Evolutionary conservation across 2,888 invertebrate species (phyloP).

Genomic region (Drosophila parthenogenetica): DNA sequence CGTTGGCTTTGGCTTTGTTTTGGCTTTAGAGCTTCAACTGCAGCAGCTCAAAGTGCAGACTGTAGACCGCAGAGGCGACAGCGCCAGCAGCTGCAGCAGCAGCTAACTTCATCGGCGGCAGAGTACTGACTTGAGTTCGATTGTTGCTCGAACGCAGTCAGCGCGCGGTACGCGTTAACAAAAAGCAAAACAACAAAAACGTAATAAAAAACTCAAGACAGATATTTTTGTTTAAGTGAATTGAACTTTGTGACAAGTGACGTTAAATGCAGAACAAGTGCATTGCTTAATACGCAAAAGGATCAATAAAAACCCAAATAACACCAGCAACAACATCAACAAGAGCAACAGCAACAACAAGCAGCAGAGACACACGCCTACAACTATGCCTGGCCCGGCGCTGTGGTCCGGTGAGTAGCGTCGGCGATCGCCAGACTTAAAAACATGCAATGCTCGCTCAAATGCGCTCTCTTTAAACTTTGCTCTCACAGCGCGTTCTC

Average conservation of each 20-base stretch:
- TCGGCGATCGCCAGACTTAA: constrained; percentile 35
- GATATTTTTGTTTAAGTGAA: constrained; percentile 45
- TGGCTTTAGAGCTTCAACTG: constrained; percentile 52
- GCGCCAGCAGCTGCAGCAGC: constrained; percentile 23
- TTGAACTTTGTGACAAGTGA: constrained; percentile 28
- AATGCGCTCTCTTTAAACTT: constrained; percentile 31
- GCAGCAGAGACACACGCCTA: constrained; percentile 69
- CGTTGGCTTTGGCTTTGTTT: constrained; percentile 60
- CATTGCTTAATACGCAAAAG: constrained; percentile 19
- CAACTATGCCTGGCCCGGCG: constrained; percentile 85
- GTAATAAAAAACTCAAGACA: not conserved
- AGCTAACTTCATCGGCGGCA: constrained; percentile 19
- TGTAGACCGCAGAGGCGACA: constrained; percentile 30
- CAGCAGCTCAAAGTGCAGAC: constrained; percentile 41
- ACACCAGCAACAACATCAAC: not conserved
- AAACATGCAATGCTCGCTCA: constrained; percentile 26
- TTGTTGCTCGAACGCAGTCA: constrained; percentile 56
- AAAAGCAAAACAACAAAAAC: constrained; percentile 12
- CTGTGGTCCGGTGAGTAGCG: constrained; percentile 85
- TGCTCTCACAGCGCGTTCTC: constrained; percentile 3
- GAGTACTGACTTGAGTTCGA: constrained; percentile 63
- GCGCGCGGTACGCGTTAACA: constrained; percentile 51
- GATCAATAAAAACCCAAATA: constrained; percentile 13
- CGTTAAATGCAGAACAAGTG: constrained; percentile 17
- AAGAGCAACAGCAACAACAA: constrained; percentile 21